Conservation (phyloP, 2,113 vertebrate genomes). For the Tringa solitaria region DNA sequence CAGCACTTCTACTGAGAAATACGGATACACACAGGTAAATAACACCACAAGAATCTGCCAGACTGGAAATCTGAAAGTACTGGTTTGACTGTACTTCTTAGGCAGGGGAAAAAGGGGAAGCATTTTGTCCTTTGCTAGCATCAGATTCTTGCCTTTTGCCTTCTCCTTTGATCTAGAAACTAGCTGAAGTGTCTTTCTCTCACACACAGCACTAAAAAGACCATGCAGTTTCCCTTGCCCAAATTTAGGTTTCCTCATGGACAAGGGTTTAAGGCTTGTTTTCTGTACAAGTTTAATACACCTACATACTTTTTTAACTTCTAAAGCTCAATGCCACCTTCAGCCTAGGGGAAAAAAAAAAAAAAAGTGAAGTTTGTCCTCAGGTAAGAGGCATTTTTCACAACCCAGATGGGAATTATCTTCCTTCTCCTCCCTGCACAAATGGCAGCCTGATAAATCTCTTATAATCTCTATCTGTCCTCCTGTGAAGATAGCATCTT, state of each 20-base stretch:
- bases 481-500: neutral
- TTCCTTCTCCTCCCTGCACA: neutral
- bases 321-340: neutral
- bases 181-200: neutral
- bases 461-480: neutral
- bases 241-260: neutral
- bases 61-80: neutral
- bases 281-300: neutral
- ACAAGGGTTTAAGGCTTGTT: neutral
- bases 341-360: neutral
- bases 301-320: neutral
- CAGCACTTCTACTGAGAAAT: conserved; percentile 76
- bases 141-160: neutral
- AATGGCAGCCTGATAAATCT: neutral
- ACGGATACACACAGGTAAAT: conserved; percentile 76
- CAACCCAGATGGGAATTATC: neutral
- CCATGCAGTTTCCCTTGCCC: neutral
- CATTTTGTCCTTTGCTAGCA: neutral
- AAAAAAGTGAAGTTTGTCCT: neutral
- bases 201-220: too few species aligned
- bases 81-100: neutral
- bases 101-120: rapidly evolving
- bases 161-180: neutral
- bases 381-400: neutral
- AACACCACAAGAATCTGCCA: neutral